Conservation (phyloP, 2,113 vertebrate species). For the Leptodactylus fuscus region DNA sequence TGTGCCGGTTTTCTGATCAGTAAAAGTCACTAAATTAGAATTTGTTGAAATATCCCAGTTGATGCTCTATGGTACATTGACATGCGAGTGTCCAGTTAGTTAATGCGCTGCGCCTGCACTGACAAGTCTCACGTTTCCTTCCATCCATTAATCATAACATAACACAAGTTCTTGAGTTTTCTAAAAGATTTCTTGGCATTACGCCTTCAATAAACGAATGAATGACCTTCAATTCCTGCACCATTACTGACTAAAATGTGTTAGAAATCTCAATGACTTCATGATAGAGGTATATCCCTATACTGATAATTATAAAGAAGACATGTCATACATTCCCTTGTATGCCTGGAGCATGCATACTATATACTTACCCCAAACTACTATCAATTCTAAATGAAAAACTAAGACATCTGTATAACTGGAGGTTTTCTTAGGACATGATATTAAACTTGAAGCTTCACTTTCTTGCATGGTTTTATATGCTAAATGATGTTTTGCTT, state of each 20-base stretch:
- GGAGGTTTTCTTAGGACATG: slow-evolving; percentile 15
- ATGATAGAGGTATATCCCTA: not conserved
- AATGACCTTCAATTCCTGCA: not conserved
- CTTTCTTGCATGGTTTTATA: not conserved
- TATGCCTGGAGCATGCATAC: slow-evolving; percentile 9
- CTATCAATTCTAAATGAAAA: slow-evolving; percentile 16
- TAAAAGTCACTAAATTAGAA: not conserved
- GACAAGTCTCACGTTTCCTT: not conserved
- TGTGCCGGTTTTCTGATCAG: not conserved
- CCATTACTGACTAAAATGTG: not conserved
- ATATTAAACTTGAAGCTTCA: not conserved
- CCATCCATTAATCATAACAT: not conserved
- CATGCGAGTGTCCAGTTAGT: not conserved
- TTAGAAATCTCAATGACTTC: not conserved
- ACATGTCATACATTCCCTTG: not conserved
- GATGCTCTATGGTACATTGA: not conserved
- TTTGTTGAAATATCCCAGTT: not conserved
- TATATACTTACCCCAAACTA: not conserved
- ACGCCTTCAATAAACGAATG: not conserved
- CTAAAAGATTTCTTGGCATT: not conserved
- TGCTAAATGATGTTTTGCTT: not conserved
- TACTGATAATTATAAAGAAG: not conserved
- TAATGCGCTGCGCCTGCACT: not conserved
- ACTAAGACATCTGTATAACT: not conserved
- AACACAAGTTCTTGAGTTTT: not conserved